Percentiles rank a stretch among this genome's conserved stretches.
Conservation (phyloP, 1,140 invertebrate genomes). For the Andricus grossulariae region DNA sequence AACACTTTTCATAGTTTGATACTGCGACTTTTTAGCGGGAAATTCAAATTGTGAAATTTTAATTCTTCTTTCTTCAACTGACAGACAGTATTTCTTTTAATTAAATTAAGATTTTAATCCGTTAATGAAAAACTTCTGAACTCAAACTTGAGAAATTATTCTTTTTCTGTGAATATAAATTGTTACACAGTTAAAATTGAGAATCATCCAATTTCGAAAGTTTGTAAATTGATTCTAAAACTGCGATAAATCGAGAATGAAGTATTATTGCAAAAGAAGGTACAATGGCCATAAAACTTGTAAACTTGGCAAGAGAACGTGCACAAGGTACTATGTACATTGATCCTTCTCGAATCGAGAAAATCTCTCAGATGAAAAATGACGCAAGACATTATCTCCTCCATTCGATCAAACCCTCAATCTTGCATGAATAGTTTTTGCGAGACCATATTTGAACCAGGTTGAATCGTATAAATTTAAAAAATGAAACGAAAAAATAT, state of each 20-base stretch:
- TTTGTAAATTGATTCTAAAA: neutral
- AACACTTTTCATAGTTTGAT: too few relatives aligned
- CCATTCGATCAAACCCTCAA: neutral
- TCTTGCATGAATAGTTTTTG: neutral
- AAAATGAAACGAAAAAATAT: too few relatives aligned
- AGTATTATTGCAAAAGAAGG: slow-evolving; percentile 11
- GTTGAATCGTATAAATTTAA: neutral
- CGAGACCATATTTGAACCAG: slow-evolving; percentile 13
- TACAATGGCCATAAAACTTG: slow-evolving; percentile 21
- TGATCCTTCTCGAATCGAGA: neutral
- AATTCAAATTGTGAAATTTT: too few relatives aligned
- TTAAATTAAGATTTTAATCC: too few relatives aligned
- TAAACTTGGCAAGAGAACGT: neutral
- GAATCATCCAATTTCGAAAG: too few relatives aligned
- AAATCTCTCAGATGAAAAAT: neutral
- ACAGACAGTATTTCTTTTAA: too few relatives aligned
- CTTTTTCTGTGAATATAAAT: too few relatives aligned
- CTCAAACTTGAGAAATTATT: too few relatives aligned
- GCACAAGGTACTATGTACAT: neutral
- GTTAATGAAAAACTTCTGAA: too few relatives aligned
- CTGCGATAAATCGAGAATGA: neutral
- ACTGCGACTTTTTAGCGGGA: too few relatives aligned
- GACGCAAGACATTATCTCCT: slow-evolving; percentile 1
- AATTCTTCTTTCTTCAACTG: too few relatives aligned
- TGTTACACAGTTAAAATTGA: too few relatives aligned